Conservation (phyloP, 92 coral and sea anemone species). For the Siderastrea siderea region DNA sequence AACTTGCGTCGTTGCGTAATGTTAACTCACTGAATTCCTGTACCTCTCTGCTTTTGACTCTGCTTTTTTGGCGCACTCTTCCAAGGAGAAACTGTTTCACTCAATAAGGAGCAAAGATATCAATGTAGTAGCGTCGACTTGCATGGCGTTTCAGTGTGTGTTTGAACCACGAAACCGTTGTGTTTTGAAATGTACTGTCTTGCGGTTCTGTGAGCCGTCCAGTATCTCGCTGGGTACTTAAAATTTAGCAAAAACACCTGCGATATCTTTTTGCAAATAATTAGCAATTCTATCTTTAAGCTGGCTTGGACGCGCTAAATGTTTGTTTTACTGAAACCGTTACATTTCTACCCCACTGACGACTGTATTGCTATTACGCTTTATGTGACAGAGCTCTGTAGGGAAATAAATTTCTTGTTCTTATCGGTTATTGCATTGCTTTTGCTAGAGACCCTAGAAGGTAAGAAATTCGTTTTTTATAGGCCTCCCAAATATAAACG, state of each 20-base stretch:
- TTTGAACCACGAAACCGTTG: background rate
- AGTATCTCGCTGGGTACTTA: conserved; percentile 20
- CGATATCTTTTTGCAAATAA: background rate
- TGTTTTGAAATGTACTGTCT: background rate
- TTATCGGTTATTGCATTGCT: background rate
- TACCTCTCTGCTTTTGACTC: background rate
- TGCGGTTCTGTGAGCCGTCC: conserved; percentile 12
- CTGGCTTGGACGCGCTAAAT: conserved; percentile 1
- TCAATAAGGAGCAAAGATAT: conserved; percentile 42
- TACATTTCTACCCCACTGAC: background rate
- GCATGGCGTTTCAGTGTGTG: background rate
- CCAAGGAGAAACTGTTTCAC: background rate
- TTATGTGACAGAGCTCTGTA: too few relatives aligned
- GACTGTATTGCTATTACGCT: background rate
- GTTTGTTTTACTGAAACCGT: background rate
- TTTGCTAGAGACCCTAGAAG: background rate
- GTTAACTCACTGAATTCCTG: background rate
- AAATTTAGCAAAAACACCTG: conserved; percentile 24
- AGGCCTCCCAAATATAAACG: background rate
- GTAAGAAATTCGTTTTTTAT: background rate
- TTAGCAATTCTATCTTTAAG: conserved; percentile 13
- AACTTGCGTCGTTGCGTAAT: background rate
- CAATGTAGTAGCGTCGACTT: background rate
- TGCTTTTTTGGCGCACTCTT: background rate
- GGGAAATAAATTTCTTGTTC: background rate